Evolutionary conservation across 92 coral and sea anemone species (phyloP).

Genomic region (Actinostola sp.): DNA sequence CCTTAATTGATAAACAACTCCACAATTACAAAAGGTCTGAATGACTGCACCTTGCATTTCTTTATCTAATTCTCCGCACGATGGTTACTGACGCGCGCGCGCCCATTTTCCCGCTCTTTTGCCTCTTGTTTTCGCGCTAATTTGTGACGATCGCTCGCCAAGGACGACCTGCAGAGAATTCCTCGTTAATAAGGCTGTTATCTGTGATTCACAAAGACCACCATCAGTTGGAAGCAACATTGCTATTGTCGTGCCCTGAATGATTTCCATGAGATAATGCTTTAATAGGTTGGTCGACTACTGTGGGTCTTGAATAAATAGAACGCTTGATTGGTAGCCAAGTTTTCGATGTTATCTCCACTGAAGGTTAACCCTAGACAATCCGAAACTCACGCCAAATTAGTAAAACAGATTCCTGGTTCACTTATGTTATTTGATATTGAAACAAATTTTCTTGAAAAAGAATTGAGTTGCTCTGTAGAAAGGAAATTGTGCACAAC

Average conservation of each 20-base stretch:
- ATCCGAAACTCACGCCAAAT: neutral
- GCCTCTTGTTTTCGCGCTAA: neutral
- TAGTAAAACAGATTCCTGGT: neutral
- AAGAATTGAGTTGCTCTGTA: too few relatives aligned
- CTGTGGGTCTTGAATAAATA: constrained; percentile 12
- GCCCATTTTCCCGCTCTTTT: constrained; percentile 5
- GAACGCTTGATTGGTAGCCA: constrained; percentile 7
- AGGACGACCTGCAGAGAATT: constrained; percentile 30
- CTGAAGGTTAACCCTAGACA: neutral
- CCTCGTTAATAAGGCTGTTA: constrained; percentile 30
- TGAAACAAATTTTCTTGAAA: too few relatives aligned
- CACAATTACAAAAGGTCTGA: neutral
- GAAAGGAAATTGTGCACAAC: too few relatives aligned
- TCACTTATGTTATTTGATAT: too few relatives aligned
- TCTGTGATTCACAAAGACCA: constrained; percentile 19
- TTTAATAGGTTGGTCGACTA: constrained; percentile 23
- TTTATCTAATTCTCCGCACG: neutral
- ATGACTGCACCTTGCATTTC: neutral
- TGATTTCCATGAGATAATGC: constrained; percentile 24
- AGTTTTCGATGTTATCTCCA: constrained; percentile 15
- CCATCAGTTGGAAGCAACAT: constrained; percentile 23
- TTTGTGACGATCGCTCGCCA: constrained; percentile 29
- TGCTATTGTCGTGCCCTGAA: constrained; percentile 17
- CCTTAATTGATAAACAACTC: constrained; percentile 1
- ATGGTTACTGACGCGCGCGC: neutral